Conservation (phyloP, 2,113 vertebrate species). For the Oreocharis arfaki region DNA sequence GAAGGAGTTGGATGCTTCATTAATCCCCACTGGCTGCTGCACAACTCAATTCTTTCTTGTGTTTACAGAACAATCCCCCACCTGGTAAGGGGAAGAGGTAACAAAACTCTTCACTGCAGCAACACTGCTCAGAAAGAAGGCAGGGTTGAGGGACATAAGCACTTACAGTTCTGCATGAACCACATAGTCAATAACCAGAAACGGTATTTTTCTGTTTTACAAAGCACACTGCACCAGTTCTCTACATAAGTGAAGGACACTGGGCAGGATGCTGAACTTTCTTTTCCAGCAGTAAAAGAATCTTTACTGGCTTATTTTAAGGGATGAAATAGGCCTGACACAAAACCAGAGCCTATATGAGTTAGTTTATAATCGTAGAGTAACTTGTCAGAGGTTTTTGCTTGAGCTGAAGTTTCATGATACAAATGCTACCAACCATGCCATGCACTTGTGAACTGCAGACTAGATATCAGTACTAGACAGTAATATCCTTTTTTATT, state of each 20-base stretch:
- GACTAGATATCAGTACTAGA: background rate
- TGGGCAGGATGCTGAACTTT: accelerated
- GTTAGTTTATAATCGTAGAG: background rate
- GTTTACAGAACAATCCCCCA: background rate
- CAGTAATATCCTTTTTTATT: background rate
- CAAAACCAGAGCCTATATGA: background rate
- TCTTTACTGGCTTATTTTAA: background rate
- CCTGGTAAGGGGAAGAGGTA: background rate
- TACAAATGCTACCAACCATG: accelerated
- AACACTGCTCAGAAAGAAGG: background rate
- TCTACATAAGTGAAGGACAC: background rate
- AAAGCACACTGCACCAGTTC: background rate
- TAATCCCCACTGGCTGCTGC: background rate
- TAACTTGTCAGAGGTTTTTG: background rate
- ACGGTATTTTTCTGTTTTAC: background rate
- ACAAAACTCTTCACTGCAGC: background rate
- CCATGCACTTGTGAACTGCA: background rate
- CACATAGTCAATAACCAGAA: background rate
- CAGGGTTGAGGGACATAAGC: background rate
- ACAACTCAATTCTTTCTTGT: background rate
- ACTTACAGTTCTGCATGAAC: background rate
- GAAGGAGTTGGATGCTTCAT: background rate
- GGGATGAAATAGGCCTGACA: background rate
- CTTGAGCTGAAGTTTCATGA: background rate
- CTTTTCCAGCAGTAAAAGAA: background rate